Percentiles rank a stretch among this genome's conserved stretches.
phyloP scores from a whole-genome alignment of 2,113 vertebrate species.

The Notiomystis cincta region DNA sequence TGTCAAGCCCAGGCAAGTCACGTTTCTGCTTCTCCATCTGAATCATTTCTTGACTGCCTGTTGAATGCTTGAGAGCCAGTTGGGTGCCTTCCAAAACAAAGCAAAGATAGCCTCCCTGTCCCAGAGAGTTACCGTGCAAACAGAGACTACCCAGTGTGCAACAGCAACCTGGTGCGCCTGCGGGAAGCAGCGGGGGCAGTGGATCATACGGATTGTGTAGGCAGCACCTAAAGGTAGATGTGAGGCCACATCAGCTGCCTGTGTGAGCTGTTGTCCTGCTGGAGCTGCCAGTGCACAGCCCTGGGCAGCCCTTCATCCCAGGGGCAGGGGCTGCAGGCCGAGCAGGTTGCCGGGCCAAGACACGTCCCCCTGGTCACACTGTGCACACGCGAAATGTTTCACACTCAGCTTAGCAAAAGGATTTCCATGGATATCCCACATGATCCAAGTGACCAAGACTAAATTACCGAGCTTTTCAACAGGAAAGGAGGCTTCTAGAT shows the following conservation, averaged over 20 bases:
- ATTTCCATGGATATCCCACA: background rate
- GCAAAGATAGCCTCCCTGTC: conserved; percentile 27
- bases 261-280: background rate
- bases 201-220: background rate
- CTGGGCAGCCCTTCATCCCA: background rate
- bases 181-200: accelerated
- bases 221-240: background rate
- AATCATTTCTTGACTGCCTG: conserved; percentile 48
- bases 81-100: conserved; percentile 49
- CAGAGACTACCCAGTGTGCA: background rate
- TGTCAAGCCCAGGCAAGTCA: conserved; percentile 30
- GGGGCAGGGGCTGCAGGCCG: background rate
- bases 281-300: background rate
- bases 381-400: background rate
- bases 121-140: background rate
- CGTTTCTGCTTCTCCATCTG: conserved; percentile 46
- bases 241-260: background rate
- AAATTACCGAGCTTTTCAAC: conserved; percentile 11
- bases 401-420: background rate
- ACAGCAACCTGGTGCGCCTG: background rate
- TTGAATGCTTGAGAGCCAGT: conserved; percentile 40
- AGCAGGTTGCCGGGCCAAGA: background rate
- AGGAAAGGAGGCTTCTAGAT: conserved; percentile 14
- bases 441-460: background rate
- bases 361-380: background rate